phyloP scores from a whole-genome alignment of 2,113 vertebrate genomes.

The Salvelinus alpinus region DNA sequence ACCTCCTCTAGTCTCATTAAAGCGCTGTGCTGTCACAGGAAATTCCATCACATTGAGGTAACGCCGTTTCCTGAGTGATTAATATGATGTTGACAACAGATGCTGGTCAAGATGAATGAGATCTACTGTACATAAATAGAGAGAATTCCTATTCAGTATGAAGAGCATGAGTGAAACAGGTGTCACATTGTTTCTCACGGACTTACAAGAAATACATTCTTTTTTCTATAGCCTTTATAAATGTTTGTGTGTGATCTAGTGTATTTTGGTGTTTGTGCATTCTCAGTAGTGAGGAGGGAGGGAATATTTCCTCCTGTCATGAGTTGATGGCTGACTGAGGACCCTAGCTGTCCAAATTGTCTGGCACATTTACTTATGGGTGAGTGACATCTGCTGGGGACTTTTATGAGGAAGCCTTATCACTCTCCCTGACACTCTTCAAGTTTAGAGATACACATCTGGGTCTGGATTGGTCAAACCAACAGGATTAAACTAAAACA shows the following conservation, averaged over 20 bases:
- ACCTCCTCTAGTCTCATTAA: conserved; percentile 48
- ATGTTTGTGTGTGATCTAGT: not conserved
- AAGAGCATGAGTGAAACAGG: not conserved
- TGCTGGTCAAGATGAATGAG: conserved; percentile 55
- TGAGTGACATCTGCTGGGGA: conserved; percentile 79
- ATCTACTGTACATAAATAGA: not conserved
- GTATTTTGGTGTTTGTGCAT: not conserved
- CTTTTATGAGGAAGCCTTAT: conserved; percentile 35
- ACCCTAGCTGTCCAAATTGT: conserved; percentile 24
- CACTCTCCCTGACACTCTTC: too few species aligned
- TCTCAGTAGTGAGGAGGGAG: not conserved
- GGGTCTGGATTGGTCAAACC: too few species aligned
- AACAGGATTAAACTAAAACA: too few species aligned
- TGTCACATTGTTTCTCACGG: not conserved
- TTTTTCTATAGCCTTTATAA: not conserved
- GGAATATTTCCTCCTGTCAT: conserved; percentile 1
- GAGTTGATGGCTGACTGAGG: conserved; percentile 26
- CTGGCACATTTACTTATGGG: conserved; percentile 69
- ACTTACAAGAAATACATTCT: not conserved
- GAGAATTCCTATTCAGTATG: not conserved
- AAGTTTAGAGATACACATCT: too few species aligned
- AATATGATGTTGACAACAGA: conserved; percentile 20
- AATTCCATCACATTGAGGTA: conserved; percentile 59
- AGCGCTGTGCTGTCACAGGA: conserved; percentile 55
- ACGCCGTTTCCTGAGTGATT: conserved; percentile 62